Evolutionary conservation across 2,888 invertebrate species (phyloP).

Genomic region (Eupithecia tripunctaria): DNA sequence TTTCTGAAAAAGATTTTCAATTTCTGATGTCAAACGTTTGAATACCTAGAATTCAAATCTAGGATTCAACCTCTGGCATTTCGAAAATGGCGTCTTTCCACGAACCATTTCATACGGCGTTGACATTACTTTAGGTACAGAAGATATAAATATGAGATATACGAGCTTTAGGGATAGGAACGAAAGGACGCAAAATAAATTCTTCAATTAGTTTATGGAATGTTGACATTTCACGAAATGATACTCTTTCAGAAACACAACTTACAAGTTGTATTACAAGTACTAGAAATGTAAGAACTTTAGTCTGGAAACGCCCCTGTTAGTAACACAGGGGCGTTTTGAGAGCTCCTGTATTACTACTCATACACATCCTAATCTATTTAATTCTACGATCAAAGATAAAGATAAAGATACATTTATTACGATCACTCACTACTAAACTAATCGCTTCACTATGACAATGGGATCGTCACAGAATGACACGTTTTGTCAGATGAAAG

Average conservation of each 20-base stretch:
- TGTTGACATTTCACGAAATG: background rate
- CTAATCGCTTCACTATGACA: too few species aligned
- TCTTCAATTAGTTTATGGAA: background rate
- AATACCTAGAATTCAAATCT: conserved; percentile 13
- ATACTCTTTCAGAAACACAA: background rate
- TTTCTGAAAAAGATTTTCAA: conserved; percentile 40
- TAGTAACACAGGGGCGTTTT: too few species aligned
- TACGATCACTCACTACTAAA: too few species aligned
- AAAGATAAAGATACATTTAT: too few species aligned
- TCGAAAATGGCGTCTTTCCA: background rate
- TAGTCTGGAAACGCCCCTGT: too few species aligned
- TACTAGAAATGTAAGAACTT: too few species aligned
- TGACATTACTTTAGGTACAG: background rate
- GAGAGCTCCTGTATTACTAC: too few species aligned
- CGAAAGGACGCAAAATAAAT: background rate
- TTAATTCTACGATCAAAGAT: background rate
- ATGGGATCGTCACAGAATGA: too few species aligned
- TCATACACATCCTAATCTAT: too few species aligned
- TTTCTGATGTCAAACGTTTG: conserved; percentile 17
- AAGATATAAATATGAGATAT: background rate
- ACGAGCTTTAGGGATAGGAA: background rate
- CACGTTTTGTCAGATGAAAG: too few species aligned
- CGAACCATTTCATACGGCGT: background rate
- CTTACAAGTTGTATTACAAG: too few species aligned
- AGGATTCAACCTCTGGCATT: background rate